Conservation (phyloP, 2,113 vertebrate species). For the Rhombomys opimus region DNA sequence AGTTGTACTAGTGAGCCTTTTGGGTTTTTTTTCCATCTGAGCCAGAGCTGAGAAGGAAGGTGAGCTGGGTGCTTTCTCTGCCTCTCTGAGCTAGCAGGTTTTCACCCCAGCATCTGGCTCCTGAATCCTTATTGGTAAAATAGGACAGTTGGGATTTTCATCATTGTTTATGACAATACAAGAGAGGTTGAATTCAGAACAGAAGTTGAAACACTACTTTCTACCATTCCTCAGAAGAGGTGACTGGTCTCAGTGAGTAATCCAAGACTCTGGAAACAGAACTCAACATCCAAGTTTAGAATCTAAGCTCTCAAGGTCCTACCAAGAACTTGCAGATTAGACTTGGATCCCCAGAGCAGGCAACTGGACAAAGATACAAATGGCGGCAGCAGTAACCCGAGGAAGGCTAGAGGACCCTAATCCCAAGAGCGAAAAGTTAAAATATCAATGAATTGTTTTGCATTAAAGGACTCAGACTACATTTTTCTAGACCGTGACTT, state of each 20-base stretch:
- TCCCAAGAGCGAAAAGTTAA: background rate
- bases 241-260: background rate
- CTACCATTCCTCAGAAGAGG: background rate
- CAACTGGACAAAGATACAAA: background rate
- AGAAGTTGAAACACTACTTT: background rate
- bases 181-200: too few relatives aligned
- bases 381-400: background rate
- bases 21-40: too few relatives aligned
- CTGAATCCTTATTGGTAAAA: too few relatives aligned
- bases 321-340: background rate
- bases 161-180: too few relatives aligned
- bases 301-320: background rate
- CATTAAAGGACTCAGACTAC: background rate
- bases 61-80: too few relatives aligned
- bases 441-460: background rate
- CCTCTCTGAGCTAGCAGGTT: too few relatives aligned
- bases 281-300: background rate
- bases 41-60: too few relatives aligned
- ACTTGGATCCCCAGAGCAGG: background rate
- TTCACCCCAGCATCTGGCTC: too few relatives aligned
- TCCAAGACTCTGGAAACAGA: background rate
- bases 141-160: too few relatives aligned
- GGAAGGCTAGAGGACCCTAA: background rate
- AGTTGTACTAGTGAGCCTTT: too few relatives aligned
- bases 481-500: background rate